Base-by-base conservation (phyloP, 2,888 invertebrate genomes). In the Pteria penguin region DNA sequence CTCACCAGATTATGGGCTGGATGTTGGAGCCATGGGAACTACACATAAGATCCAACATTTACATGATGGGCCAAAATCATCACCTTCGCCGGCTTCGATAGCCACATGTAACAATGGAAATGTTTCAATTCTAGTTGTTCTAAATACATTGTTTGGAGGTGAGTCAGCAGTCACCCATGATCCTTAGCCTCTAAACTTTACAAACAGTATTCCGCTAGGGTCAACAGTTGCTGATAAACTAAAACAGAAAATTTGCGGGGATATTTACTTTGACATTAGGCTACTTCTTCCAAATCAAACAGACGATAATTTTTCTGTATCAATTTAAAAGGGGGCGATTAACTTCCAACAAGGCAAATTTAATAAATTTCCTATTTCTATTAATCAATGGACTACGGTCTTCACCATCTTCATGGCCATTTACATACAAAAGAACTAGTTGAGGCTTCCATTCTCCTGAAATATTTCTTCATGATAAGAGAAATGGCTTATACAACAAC, bases 111-210 rank as follows among this genome's bases (percentile, higher is more conserved):
- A 62, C 11, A 5, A 18, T 8, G 62, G 4, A 11, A 29, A 8
- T 18, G 14, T 18, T 8, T 27, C 26, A 14, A 2, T 62, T 29
- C 62, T 32, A 27, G 18, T 32, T 31, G 62, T 62, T 5, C 18
- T 62, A n/a, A n/a, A n/a, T n/a, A n/a, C n/a, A n/a, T n/a, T n/a
- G n/a, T n/a, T n/a, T n/a, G n/a, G n/a, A n/a, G 62, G 62, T 32
- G 62, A 62, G 62, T 62, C 62, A 31, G 31, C 32, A 62, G 31
- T n/a, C 62, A 62, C 5, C 62, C 11, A 62, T 62, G 31, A 1
- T 32, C 62, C 62, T 2, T 18, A 62, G 22, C 62, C 62, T 29
- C n/a, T 62, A 62, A 62, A 62, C 29, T n/a, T n/a, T n/a, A n/a
- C n/a, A n/a, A n/a, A n/a, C n/a, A 29, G 29, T 32, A 62, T 62